Evolutionary conservation across 2,797 vertebrate species (phyloP).

Genomic region (Molossus molossus): DNA sequence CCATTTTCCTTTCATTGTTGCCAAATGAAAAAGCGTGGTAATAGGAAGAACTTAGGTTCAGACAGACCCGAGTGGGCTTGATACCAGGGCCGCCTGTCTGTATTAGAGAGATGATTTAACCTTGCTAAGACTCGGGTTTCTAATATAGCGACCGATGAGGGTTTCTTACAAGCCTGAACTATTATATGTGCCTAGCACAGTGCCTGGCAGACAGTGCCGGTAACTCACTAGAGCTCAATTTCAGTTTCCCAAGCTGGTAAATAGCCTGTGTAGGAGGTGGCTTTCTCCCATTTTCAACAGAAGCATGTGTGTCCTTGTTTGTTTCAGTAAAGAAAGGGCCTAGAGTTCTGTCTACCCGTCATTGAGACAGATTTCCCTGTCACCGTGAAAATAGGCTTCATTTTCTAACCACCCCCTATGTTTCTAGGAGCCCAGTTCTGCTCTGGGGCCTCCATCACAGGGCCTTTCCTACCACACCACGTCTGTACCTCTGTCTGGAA

Average conservation of each 20-base stretch:
- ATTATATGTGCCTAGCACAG: neutral
- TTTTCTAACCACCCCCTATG: neutral
- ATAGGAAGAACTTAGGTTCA: neutral
- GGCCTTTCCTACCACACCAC: neutral
- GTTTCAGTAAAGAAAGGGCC: neutral
- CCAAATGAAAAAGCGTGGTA: neutral
- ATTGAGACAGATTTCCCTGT: neutral
- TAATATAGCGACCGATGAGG: neutral
- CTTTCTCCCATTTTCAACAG: neutral
- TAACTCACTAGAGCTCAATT: neutral
- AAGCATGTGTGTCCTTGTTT: neutral
- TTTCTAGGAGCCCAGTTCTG: neutral
- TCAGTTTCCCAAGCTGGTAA: neutral
- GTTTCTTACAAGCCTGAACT: neutral
- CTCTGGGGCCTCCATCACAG: neutral
- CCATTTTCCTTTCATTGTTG: neutral
- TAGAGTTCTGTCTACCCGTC: neutral
- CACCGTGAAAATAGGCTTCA: neutral
- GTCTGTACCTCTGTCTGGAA: neutral
- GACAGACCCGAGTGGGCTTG: neutral
- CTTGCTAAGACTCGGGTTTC: neutral
- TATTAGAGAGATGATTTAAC: neutral
- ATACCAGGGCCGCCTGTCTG: neutral
- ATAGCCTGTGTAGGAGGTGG: neutral
- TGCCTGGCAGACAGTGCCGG: neutral